Base-by-base conservation (phyloP, 2,113 vertebrate genomes). In the Pterophyllum scalare region DNA sequence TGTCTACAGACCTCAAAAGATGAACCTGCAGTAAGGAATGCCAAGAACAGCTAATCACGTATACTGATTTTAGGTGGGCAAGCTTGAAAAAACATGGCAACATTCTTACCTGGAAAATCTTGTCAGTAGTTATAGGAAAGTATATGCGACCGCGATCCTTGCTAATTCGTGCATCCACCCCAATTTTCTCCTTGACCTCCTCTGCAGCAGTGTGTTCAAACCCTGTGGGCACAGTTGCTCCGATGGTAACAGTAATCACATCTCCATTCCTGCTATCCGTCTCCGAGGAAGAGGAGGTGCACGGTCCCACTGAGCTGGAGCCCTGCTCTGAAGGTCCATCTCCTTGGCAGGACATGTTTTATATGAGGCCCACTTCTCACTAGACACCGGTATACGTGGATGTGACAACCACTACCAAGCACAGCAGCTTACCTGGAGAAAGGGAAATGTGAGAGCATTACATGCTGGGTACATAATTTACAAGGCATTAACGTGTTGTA, bases 201-300 rank as follows among this genome's bases (percentile, higher is more conserved):
- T 96, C 97, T 15, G 97, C 97, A 43, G 98, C 98, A 43, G 97
- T 97, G 81, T 93, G 93, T 89, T 99, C 98, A 86, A 99, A 99
- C 0, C 98, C 98, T 4, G 98, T 99, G 20, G 98, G 98, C 28
- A 99, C 97, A 0, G 98, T 99, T 11, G 98, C 98, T 80, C 97
- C 98, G 59, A 99, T 91, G 28, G 95, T 97, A 80, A 97, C 95
- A 1, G 67, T 86, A 26, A 96, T 84, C 31, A 83, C 20, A 22
- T 89, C 56, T 7, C 40, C 86, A 28, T 52, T n/a, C 28, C 40
- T 14, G 58, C 77, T 28, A 8, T 92, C 88, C 6, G 6, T 20
- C 12, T 84, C 84, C 28, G 52, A 1, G 43, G 59, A 80, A 72
- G 82, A 26, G 2, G n/a, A 52, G 4, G 35, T 3, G 7, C 76